Conservation (phyloP, 2,797 vertebrate species). For the Acipenser transmontanus region DNA sequence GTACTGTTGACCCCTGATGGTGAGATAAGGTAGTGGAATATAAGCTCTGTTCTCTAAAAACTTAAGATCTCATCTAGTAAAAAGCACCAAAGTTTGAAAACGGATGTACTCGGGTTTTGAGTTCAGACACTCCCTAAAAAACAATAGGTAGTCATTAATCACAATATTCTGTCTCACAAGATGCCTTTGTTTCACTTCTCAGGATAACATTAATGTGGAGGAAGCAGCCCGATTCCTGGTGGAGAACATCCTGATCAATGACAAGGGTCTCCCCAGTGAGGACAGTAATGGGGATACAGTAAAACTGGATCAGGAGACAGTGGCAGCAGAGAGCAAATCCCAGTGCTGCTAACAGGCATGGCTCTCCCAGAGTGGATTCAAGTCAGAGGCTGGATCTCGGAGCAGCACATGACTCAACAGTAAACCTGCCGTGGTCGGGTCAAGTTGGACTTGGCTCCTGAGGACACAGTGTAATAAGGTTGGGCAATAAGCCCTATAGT, state of each 20-base stretch:
- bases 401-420: slow-evolving; percentile 1
- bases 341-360: slow-evolving; percentile 80
- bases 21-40: background rate
- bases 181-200: slow-evolving; percentile 21
- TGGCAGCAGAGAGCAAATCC: slow-evolving; percentile 78
- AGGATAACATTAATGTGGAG: slow-evolving; percentile 96
- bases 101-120: background rate
- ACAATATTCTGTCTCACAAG: background rate
- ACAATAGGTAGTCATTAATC: background rate
- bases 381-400: slow-evolving; percentile 22
- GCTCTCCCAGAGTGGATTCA: slow-evolving; percentile 4
- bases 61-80: background rate
- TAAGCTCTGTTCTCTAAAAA: background rate
- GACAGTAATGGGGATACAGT: slow-evolving; percentile 78
- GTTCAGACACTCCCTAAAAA: background rate
- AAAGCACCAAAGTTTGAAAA: too few relatives aligned
- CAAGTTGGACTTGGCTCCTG: background rate
- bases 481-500: background rate
- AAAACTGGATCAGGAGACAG: slow-evolving; percentile 73
- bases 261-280: slow-evolving; percentile 78
- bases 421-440: background rate
- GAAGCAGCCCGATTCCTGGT: slow-evolving; percentile 93
- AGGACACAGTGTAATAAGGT: background rate
- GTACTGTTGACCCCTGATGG: too few relatives aligned
- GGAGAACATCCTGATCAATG: slow-evolving; percentile 83